Conservation (phyloP, 1,140 invertebrate genomes). For the Drosophila mayri region DNA sequence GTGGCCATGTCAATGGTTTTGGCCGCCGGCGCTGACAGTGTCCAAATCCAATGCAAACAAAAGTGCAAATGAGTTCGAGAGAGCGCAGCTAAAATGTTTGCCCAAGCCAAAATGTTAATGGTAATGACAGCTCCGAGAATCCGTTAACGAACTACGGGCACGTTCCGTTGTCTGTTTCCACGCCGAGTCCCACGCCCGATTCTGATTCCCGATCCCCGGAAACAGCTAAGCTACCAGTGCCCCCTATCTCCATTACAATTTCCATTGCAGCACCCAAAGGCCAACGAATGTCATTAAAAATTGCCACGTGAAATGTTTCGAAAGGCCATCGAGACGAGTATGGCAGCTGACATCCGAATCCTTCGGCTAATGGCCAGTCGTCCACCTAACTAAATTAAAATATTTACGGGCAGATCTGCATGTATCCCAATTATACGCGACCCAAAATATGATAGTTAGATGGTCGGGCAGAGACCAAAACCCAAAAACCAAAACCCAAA, state of each 20-base stretch:
- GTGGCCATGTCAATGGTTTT: conserved; percentile 50
- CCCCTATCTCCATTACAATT: conserved; percentile 7
- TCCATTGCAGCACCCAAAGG: conserved; percentile 28
- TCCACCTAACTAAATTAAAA: conserved; percentile 45
- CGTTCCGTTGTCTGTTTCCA: conserved; percentile 12
- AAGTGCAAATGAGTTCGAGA: conserved; percentile 55
- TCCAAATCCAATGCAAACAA: conserved; percentile 62
- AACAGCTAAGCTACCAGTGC: background rate
- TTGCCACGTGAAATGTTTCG: conserved; percentile 59
- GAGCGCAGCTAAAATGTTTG: conserved; percentile 67
- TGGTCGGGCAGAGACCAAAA: conserved; percentile 9
- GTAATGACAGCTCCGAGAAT: conserved; percentile 71
- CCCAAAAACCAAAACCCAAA: conserved; percentile 19
- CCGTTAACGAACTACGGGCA: conserved; percentile 49
- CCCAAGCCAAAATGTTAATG: conserved; percentile 68
- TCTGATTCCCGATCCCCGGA: conserved; percentile 4
- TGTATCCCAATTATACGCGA: conserved; percentile 70
- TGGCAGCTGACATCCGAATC: conserved; percentile 19
- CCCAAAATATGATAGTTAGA: conserved; percentile 61
- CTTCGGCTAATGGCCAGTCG: conserved; percentile 7
- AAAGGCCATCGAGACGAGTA: conserved; percentile 20
- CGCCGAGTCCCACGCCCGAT: background rate
- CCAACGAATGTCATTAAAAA: conserved; percentile 43
- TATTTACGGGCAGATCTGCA: conserved; percentile 39
- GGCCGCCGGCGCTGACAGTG: conserved; percentile 48